phyloP scores from a whole-genome alignment of 2,797 vertebrate genomes.

The Chloroceryle amazona region DNA sequence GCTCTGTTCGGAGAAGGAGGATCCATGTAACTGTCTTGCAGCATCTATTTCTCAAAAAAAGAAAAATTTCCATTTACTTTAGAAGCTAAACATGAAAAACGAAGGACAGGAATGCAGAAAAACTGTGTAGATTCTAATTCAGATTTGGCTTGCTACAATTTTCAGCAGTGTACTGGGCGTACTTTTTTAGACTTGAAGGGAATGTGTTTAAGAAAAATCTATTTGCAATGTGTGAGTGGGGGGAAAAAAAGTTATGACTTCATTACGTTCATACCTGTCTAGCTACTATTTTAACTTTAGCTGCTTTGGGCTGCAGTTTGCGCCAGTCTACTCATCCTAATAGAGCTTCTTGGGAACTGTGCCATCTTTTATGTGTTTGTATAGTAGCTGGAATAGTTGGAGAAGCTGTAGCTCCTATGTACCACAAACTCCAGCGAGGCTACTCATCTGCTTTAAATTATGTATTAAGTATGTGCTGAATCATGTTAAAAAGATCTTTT shows the following conservation, averaged over 20 bases:
- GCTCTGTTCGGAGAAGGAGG: background rate
- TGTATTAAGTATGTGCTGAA: slow-evolving; percentile 49
- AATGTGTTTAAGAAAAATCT: background rate
- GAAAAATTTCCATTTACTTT: background rate
- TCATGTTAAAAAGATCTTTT: slow-evolving; percentile 38
- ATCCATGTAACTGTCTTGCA: background rate
- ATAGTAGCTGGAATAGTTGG: background rate
- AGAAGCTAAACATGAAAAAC: background rate
- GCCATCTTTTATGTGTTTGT: background rate
- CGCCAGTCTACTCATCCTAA: background rate
- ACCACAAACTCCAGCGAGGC: slow-evolving; percentile 8
- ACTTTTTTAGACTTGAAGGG: background rate
- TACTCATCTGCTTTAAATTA: slow-evolving; percentile 38
- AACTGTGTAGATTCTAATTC: background rate
- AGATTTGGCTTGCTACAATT: background rate
- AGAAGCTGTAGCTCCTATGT: background rate
- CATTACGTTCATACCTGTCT: background rate
- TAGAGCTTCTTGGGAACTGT: background rate
- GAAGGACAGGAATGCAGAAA: background rate
- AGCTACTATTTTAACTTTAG: background rate
- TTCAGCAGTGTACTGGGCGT: background rate
- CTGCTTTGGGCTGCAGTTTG: background rate
- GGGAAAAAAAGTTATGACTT: background rate
- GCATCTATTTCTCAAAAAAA: background rate
- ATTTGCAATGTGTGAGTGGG: background rate